Evolutionary conservation across 2,797 vertebrate species (phyloP).

Genomic region (Takifugu ocellatus): DNA sequence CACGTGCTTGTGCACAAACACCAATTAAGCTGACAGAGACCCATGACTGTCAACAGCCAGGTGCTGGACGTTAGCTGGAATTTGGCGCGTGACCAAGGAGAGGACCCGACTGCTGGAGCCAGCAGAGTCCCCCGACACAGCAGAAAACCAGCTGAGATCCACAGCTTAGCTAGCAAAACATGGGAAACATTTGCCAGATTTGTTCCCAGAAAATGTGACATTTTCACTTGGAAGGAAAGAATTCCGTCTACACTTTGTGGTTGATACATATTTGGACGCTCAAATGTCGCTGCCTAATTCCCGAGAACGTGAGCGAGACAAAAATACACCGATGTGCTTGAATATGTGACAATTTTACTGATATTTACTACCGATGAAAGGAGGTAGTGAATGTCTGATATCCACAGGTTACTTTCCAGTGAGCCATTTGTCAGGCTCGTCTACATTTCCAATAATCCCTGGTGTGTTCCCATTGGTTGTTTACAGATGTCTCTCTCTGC

Average conservation of each 20-base stretch:
- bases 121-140: constrained; percentile 15
- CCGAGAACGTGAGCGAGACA: too few species aligned
- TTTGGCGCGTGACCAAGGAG: constrained; percentile 42
- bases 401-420: background rate
- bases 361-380: too few species aligned
- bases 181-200: too few species aligned
- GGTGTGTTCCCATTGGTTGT: constrained; percentile 48
- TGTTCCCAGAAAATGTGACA: too few species aligned
- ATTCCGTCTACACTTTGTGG: too few species aligned
- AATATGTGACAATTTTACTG: too few species aligned
- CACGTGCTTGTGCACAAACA: constrained; percentile 4
- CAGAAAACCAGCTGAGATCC: background rate
- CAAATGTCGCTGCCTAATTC: too few species aligned
- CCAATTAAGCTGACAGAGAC: constrained; percentile 51
- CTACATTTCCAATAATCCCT: constrained; percentile 53
- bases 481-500: constrained; percentile 66
- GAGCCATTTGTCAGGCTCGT: constrained; percentile 31
- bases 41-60: constrained; percentile 57
- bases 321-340: too few species aligned
- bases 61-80: constrained; percentile 49
- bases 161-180: too few species aligned
- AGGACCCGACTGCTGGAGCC: constrained; percentile 12
- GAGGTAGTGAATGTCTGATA: background rate
- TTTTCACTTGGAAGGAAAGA: too few species aligned
- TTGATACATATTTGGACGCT: too few species aligned